These are phyloP conservation scores for Zosterops japonicus DNA, from an alignment of 2,113 vertebrate genomes.

Conservation along the genomic window DNA sequence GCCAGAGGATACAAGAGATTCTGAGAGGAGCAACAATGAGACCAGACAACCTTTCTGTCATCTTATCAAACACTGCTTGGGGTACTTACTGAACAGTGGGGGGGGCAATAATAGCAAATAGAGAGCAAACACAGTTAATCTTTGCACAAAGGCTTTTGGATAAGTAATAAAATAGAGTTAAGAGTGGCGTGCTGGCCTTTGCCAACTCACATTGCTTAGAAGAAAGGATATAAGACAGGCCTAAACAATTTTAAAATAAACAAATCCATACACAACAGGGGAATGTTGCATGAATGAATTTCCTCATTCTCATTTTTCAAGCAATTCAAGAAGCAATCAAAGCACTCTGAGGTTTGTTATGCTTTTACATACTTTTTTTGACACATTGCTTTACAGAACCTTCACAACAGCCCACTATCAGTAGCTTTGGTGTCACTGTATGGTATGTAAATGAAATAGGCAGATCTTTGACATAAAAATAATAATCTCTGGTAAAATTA, in stretches of 20 bases:
- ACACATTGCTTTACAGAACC: constrained; percentile 20
- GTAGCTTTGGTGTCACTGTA: constrained; percentile 51
- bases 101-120: constrained; percentile 24
- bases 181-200: not conserved
- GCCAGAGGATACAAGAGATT: constrained; percentile 60
- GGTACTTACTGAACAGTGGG: constrained; percentile 30
- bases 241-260: constrained; percentile 40
- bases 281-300: not conserved
- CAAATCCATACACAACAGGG: not conserved
- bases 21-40: constrained; percentile 49
- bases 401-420: constrained; percentile 6
- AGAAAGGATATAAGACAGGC: not conserved
- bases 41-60: constrained; percentile 44
- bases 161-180: constrained; percentile 13
- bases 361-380: constrained; percentile 33
- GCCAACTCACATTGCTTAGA: not conserved
- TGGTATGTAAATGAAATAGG: constrained; percentile 32
- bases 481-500: constrained; percentile 61
- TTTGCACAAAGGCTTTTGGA: constrained; percentile 35
- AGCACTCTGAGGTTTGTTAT: not conserved
- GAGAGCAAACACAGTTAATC: constrained; percentile 43
- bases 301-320: not conserved
- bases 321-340: constrained; percentile 27
- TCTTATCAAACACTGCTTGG: constrained; percentile 48
- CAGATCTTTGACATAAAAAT: constrained; percentile 64